Conservation (phyloP, 2,888 invertebrate species). For the Pammene fasciana region DNA sequence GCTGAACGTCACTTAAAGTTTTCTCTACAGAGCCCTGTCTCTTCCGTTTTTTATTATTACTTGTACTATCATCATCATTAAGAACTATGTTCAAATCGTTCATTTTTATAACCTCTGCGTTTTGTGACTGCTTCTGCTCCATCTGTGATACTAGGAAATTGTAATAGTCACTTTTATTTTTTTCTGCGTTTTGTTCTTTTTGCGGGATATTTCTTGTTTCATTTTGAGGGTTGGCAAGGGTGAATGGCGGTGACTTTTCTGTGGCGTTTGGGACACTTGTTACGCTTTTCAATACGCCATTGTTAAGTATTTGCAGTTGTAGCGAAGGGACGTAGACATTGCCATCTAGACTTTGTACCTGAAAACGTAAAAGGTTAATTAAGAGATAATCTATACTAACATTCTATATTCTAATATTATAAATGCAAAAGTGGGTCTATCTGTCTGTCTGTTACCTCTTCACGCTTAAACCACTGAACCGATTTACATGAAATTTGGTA, state of each 20-base stretch:
- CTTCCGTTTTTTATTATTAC: background rate
- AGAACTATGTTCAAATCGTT: slow-evolving; percentile 24
- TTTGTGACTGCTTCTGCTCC: background rate
- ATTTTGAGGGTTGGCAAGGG: background rate
- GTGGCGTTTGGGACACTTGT: no score
- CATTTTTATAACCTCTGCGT: slow-evolving; percentile 9
- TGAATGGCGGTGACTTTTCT: background rate
- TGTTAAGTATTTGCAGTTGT: background rate
- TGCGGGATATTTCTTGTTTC: background rate
- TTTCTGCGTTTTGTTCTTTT: background rate
- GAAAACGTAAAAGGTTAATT: background rate
- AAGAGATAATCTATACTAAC: background rate
- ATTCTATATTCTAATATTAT: no score
- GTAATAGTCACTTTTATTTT: background rate
- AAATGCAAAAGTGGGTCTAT: no score
- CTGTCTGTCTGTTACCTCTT: no score
- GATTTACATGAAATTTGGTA: no score
- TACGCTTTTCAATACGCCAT: background rate
- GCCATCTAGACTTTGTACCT: slow-evolving; percentile 3
- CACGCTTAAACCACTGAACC: no score
- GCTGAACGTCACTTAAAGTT: background rate
- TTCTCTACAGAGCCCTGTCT: background rate
- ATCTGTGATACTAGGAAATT: slow-evolving; percentile 3
- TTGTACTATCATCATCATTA: background rate
- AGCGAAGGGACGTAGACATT: slow-evolving; percentile 26